Conservation (phyloP, 2,888 invertebrate genomes). For the Stenichneumon culpator region DNA sequence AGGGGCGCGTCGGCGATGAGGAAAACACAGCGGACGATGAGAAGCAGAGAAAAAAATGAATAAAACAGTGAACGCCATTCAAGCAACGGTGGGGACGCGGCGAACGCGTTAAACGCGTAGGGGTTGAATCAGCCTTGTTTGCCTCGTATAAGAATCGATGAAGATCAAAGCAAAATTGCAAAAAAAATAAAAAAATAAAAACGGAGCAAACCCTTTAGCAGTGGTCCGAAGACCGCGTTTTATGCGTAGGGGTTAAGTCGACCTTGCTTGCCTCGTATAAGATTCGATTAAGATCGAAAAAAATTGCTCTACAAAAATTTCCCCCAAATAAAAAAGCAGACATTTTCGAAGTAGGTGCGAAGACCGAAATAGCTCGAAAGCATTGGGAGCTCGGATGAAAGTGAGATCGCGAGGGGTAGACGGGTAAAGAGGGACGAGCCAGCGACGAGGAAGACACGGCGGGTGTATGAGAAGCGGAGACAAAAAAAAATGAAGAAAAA, state of each 20-base stretch:
- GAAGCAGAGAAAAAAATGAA: constrained; percentile 73
- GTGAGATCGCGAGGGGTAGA: constrained; percentile 71
- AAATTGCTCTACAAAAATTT: background rate
- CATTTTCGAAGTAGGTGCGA: constrained; percentile 73
- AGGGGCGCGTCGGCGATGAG: constrained; percentile 61
- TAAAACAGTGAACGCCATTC: constrained; percentile 82
- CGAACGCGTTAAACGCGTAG: constrained; percentile 65
- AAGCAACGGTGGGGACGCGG: constrained; percentile 76
- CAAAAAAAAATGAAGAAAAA: constrained; percentile 78
- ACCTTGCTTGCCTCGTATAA: constrained; percentile 15
- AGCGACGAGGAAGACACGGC: constrained; percentile 51
- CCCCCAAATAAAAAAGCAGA: constrained; percentile 5
- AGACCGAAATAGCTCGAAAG: constrained; percentile 83
- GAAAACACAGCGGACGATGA: constrained; percentile 38
- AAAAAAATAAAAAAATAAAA: constrained; percentile 65
- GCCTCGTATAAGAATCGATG: constrained; percentile 19
- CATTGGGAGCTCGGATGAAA: constrained; percentile 82
- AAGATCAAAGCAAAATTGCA: constrained; percentile 14
- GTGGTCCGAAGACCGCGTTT: background rate
- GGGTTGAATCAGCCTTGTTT: constrained; percentile 19
- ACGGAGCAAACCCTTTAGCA: constrained; percentile 43
- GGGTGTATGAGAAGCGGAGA: constrained; percentile 58
- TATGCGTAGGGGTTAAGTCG: background rate
- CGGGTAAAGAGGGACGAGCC: constrained; percentile 60
- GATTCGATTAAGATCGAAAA: constrained; percentile 24